Evolutionary conservation across 1,140 invertebrate genomes (phyloP).

Genomic region (Pinna nobilis): DNA sequence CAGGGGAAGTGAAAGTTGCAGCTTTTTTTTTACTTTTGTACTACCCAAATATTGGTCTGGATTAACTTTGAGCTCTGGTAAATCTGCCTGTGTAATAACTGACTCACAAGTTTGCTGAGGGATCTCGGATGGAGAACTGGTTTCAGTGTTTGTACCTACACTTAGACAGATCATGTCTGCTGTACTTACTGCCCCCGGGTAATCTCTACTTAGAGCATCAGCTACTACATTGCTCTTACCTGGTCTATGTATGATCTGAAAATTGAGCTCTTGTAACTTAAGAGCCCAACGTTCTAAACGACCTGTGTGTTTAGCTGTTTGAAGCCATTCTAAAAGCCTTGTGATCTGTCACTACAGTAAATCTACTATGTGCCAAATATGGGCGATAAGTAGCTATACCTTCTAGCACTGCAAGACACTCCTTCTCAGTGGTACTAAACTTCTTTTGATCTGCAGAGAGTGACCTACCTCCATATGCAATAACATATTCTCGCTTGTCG

Average conservation of each 20-base stretch:
- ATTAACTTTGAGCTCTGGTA: no score
- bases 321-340: constrained; percentile 33
- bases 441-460: constrained; percentile 40
- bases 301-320: constrained; percentile 42
- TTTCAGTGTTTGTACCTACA: no score
- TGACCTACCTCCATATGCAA: constrained; percentile 74
- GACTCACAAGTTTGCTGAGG: no score
- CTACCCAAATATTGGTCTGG: no score
- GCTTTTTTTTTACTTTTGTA: no score
- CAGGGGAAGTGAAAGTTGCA: no score
- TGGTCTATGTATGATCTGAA: constrained; percentile 21
- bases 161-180: no score
- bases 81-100: no score
- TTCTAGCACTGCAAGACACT: constrained; percentile 9
- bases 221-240: constrained; percentile 39
- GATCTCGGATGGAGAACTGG: no score
- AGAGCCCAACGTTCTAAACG: constrained; percentile 21
- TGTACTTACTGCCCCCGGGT: background rate
- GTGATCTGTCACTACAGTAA: constrained; percentile 13
- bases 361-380: constrained; percentile 5
- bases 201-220: constrained; percentile 21
- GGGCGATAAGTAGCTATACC: constrained; percentile 15
- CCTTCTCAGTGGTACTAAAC: constrained; percentile 1
- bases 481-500: constrained; percentile 52
- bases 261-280: constrained; percentile 13